phyloP scores from a whole-genome alignment of 53 echinoderm and acorn worm genomes.

The Holothuria scabra region DNA sequence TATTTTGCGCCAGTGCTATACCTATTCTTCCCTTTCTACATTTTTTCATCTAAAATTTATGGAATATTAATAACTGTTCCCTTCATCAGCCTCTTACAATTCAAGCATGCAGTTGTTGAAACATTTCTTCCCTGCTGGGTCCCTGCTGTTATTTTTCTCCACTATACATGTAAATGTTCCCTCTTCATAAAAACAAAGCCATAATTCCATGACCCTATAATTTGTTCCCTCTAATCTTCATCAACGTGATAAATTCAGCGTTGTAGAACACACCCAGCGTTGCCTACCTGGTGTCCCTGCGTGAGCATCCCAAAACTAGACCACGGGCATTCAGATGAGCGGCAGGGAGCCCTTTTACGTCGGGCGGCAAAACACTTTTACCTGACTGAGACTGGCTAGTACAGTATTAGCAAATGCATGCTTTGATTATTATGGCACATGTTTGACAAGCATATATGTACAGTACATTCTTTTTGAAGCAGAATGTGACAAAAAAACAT shows the following conservation, averaged over 20 bases:
- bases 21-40: too few species aligned
- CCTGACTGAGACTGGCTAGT: background rate
- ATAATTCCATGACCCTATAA: slow-evolving; percentile 40
- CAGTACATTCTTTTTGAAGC: too few species aligned
- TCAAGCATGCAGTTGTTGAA: slow-evolving; percentile 30
- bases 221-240: slow-evolving; percentile 12
- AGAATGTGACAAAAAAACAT: too few species aligned
- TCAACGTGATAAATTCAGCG: slow-evolving; percentile 9
- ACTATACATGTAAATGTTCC: slow-evolving; percentile 33
- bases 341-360: slow-evolving; percentile 33
- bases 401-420: too few species aligned
- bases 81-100: background rate
- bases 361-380: slow-evolving; percentile 34
- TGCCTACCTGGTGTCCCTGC: slow-evolving; percentile 40
- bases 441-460: too few species aligned
- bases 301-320: slow-evolving; percentile 46
- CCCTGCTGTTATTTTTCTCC: slow-evolving; percentile 22
- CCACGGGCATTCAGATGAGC: slow-evolving; percentile 38
- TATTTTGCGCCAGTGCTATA: too few species aligned
- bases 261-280: slow-evolving; percentile 38
- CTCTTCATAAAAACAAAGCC: slow-evolving; percentile 30
- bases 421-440: too few species aligned
- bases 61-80: too few species aligned
- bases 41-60: too few species aligned
- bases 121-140: slow-evolving; percentile 28